Evolutionary conservation across 2,888 invertebrate genomes (phyloP), one percentile per base, ranked within the genome.

Genomic region (Sclerodermus sp.): DNA sequence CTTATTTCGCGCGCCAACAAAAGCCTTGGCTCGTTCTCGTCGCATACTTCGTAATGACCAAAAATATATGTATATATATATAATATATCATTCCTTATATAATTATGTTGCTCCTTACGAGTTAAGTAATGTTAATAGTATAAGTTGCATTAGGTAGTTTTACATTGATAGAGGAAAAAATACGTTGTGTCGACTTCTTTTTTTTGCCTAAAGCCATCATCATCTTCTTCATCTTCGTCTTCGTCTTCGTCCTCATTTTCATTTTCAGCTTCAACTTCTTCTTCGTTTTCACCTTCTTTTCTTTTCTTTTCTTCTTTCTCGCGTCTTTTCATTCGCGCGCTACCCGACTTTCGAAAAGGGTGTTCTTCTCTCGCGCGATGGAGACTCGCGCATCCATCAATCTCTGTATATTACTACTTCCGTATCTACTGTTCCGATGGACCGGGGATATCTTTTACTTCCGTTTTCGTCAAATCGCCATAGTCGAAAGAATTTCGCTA

Each of bases 81-180:
- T 74, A 74, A 72, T 74, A 76, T 75, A 73, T 74, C 70, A 71
- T 73, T 77, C 71, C 63, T 73, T 72, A 74, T 74, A 74, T 75
- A 72, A 69, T 76, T 73, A 74, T 72, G 74, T 74, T 73, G 70
- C 71, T 73, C 62, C 76, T 77, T 77, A 77, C 66, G 68, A 68
- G 67, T 72, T 76, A 76, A 73, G 68, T 77, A 74, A 71, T 73
- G 71, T 77, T 75, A 75, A 73, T 77, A 76, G 75, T 62, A 71
- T 73, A 71, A 71, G 67, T 71, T 71, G 66, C 63, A 64, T 74
- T 76, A 76, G 74, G 69, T 76, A 76, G 73, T 74, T 76, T 77
- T 73, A 76, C 73, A 76, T 68, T 70, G 74, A 76, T 72, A 76
- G 71, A 75, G 73, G 62, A 73, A 73, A 76, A 75, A 75, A 76